A percentile compares a stretch with the other conserved stretches of the same genome.
phyloP scores from a whole-genome alignment of 2,797 vertebrate species.

The Enteromius paludinosus region DNA sequence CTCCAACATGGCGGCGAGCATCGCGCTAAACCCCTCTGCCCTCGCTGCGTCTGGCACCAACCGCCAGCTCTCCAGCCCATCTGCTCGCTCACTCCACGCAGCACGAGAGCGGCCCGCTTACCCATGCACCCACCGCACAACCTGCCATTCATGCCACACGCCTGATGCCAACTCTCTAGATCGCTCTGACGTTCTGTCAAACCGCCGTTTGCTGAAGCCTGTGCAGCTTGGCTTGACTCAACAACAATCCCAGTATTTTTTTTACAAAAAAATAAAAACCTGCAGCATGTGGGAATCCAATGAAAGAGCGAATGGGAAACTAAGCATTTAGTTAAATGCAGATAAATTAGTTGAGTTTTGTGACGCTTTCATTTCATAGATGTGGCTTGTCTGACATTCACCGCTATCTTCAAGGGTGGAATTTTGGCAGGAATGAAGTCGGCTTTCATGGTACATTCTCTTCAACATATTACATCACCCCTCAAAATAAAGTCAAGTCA shows the following conservation, averaged over 20 bases:
- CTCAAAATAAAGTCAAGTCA: conserved; percentile 38
- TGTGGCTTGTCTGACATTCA: conserved; percentile 21
- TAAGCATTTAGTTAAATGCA: neutral
- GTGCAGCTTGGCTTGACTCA: conserved; percentile 11
- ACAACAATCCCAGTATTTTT: conserved; percentile 3
- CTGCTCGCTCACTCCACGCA: conserved; percentile 74
- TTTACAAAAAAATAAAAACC: neutral
- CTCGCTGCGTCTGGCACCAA: conserved; percentile 71
- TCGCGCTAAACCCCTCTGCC: conserved; percentile 55
- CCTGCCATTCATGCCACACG: conserved; percentile 33
- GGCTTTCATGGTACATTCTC: conserved; percentile 25
- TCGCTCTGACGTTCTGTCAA: neutral
- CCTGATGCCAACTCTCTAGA: conserved; percentile 11
- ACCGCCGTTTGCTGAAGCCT: conserved; percentile 1
- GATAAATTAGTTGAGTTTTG: conserved; percentile 19
- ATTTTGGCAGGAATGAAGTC: conserved; percentile 9
- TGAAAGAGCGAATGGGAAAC: neutral
- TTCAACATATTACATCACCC: conserved; percentile 41
- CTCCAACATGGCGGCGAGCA: conserved; percentile 54
- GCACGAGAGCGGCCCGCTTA: conserved; percentile 57
- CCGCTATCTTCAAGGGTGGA: conserved; percentile 19
- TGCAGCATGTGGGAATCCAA: conserved; percentile 15
- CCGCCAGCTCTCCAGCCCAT: conserved; percentile 76
- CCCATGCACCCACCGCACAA: conserved; percentile 23
- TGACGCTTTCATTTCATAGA: neutral